Conservation (phyloP, 2,888 invertebrate genomes). For the Pardosa pseudoannulata region DNA sequence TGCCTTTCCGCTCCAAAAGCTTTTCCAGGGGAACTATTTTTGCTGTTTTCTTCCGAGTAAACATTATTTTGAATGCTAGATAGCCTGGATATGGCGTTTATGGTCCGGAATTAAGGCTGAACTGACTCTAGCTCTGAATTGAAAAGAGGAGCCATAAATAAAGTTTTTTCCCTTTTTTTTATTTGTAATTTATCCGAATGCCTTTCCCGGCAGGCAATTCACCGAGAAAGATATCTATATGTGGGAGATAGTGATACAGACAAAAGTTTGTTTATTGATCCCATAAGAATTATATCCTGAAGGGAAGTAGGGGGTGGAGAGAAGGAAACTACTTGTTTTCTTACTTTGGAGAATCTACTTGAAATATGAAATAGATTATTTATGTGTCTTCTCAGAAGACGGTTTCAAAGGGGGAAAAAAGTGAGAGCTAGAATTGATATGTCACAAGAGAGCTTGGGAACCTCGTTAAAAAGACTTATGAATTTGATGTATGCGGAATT, state of each 20-base stretch:
- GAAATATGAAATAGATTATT: too few species aligned
- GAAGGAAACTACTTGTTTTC: too few species aligned
- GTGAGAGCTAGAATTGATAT: too few species aligned
- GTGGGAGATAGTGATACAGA: neutral
- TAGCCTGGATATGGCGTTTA: constrained; percentile 62
- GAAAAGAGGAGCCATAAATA: constrained; percentile 56
- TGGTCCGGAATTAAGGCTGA: constrained; percentile 63
- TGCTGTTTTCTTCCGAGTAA: constrained; percentile 53
- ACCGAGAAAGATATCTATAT: constrained; percentile 33
- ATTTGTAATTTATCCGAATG: constrained; percentile 60
- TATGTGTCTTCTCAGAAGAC: too few species aligned
- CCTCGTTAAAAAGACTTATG: too few species aligned
- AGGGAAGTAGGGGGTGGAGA: too few species aligned
- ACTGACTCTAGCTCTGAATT: constrained; percentile 39
- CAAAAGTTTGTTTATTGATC: constrained; percentile 40
- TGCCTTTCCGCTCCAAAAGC: constrained; percentile 21
- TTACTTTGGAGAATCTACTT: too few species aligned
- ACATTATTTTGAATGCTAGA: constrained; percentile 67
- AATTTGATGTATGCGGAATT: too few species aligned
- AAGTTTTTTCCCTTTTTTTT: too few species aligned
- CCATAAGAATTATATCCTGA: constrained; percentile 6
- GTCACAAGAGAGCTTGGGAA: too few species aligned
- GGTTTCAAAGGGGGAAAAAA: too few species aligned
- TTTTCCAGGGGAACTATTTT: constrained; percentile 32
- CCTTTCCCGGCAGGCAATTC: constrained; percentile 17